These are phyloP conservation scores for Prochilodus magdalenae DNA, from an alignment of 2,113 vertebrate genomes.

Conservation along the genomic window DNA sequence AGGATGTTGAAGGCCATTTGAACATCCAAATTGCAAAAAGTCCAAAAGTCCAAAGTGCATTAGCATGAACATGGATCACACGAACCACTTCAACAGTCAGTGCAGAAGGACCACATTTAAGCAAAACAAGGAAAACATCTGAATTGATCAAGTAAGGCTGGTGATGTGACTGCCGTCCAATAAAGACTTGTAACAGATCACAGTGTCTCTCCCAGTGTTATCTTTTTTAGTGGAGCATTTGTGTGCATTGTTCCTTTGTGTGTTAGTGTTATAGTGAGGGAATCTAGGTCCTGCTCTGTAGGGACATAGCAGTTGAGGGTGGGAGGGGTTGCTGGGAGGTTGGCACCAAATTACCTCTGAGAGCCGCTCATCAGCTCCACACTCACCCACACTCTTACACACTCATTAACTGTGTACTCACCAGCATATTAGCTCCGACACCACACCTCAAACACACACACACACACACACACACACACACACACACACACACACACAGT, in stretches of 20 bases:
- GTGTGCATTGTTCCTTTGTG: slow-evolving; percentile 14
- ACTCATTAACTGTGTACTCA: slow-evolving; percentile 55
- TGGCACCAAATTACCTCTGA: slow-evolving; percentile 93
- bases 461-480: neutral
- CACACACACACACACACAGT: neutral
- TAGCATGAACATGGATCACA: no score
- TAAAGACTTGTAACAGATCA: neutral
- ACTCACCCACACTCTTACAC: slow-evolving; percentile 48
- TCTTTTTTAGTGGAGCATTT: slow-evolving; percentile 21
- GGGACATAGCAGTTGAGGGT: slow-evolving; percentile 86
- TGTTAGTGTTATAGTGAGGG: slow-evolving; percentile 78
- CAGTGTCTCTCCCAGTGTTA: no score
- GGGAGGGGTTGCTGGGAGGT: slow-evolving; percentile 77
- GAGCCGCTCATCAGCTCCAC: slow-evolving; percentile 84
- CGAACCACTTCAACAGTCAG: no score
- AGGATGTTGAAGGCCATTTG: no score
- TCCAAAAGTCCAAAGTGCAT: no score
- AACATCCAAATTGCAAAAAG: no score
- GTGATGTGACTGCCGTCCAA: neutral
- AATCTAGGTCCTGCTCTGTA: slow-evolving; percentile 89
- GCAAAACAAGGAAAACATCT: no score
- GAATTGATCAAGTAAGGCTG: neutral
- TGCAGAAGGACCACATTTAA: no score
- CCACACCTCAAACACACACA: slow-evolving; percentile 7
- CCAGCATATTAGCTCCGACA: slow-evolving; percentile 49